Evolutionary conservation across 2,113 vertebrate species (phyloP).

Genomic region (Chrysochloris asiatica): DNA sequence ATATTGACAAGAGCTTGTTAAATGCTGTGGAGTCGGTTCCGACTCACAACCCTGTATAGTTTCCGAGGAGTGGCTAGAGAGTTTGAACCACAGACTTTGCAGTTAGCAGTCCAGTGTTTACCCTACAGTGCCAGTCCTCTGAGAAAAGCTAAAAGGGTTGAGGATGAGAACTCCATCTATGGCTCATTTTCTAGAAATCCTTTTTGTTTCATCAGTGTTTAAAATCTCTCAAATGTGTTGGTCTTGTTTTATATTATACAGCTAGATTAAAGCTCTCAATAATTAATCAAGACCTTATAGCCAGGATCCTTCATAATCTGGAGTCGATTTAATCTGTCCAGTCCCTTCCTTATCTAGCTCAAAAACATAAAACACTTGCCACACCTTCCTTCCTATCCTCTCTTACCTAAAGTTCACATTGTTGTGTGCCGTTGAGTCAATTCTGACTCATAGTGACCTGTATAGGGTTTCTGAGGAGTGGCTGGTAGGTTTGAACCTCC

Average conservation of each 20-base stretch:
- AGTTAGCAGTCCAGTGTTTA: no score
- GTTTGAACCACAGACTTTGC: no score
- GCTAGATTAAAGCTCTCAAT: background rate
- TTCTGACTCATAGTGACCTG: no score
- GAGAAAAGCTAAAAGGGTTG: background rate
- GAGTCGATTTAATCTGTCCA: constrained; percentile 1
- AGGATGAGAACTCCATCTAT: background rate
- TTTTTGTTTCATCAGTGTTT: constrained; percentile 39
- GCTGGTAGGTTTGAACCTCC: no score
- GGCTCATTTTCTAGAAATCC: constrained; percentile 2
- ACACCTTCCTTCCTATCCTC: background rate
- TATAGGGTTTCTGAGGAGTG: no score
- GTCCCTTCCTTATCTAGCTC: background rate
- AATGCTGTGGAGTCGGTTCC: no score
- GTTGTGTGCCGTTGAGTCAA: no score
- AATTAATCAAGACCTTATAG: constrained; percentile 6
- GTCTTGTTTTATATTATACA: constrained; percentile 42
- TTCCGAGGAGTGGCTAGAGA: no score
- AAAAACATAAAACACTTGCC: constrained; percentile 8
- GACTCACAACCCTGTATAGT: no score
- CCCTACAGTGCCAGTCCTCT: no score
- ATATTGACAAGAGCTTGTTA: no score
- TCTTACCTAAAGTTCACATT: background rate
- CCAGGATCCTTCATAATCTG: background rate
- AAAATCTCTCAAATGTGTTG: constrained; percentile 17